phyloP scores from a whole-genome alignment of 1,140 invertebrate genomes.

The Drosophila ogumai region DNA sequence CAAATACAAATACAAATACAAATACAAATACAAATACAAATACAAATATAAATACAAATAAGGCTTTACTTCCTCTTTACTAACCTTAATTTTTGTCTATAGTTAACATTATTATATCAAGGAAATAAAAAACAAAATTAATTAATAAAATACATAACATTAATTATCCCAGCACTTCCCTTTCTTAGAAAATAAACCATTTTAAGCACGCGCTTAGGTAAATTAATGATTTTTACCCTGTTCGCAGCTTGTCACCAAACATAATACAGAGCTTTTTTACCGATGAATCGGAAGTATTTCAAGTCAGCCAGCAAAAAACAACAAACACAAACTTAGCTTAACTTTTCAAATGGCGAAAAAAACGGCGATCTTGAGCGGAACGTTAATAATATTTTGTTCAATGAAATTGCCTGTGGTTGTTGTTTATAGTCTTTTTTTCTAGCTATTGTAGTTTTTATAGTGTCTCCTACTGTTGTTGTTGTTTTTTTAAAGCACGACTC shows the following conservation, averaged over 20 bases:
- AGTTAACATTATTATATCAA: neutral
- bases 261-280: slow-evolving; percentile 41
- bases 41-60: too few species aligned
- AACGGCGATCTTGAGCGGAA: slow-evolving; percentile 76
- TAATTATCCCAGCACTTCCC: neutral
- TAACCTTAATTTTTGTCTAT: neutral
- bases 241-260: slow-evolving; percentile 30
- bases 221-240: slow-evolving; percentile 13
- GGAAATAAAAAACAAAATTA: neutral
- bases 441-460: slow-evolving; percentile 16
- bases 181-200: slow-evolving; percentile 6
- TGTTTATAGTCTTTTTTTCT: slow-evolving; percentile 22
- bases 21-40: too few species aligned
- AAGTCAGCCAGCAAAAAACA: neutral
- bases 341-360: slow-evolving; percentile 40
- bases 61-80: neutral
- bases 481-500: slow-evolving; percentile 69
- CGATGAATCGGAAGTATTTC: slow-evolving; percentile 66
- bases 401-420: slow-evolving; percentile 65
- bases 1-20: too few species aligned
- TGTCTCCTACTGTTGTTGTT: slow-evolving; percentile 29
- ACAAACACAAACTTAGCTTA: slow-evolving; percentile 13
- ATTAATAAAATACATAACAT: neutral
- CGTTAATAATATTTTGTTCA: slow-evolving; percentile 82
- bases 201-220: slow-evolving; percentile 1